These are phyloP conservation scores for Jacana jacana DNA, from an alignment of 2,113 vertebrate genomes.

Conservation along the genomic window DNA sequence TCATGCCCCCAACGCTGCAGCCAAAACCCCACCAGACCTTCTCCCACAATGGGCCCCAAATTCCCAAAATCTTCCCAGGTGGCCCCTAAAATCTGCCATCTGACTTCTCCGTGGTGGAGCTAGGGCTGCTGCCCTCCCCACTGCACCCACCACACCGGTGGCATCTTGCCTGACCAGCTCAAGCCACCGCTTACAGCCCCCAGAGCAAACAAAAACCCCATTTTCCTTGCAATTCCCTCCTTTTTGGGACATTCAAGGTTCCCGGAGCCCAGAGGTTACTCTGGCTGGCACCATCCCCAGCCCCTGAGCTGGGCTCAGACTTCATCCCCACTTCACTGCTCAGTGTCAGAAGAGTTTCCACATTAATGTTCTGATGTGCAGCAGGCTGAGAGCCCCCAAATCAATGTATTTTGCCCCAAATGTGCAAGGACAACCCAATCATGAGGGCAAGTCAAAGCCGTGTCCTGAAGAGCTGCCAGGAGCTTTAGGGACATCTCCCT, in stretches of 20 bases:
- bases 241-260: neutral
- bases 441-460: neutral
- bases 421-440: neutral
- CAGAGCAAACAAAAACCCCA: neutral
- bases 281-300: neutral
- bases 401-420: neutral
- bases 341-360: neutral
- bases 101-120: rapidly evolving
- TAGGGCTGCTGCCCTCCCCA: neutral
- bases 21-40: neutral
- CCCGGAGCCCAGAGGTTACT: neutral
- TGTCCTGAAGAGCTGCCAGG: neutral
- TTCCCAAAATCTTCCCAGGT: too few relatives aligned
- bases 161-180: neutral
- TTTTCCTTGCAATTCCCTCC: neutral
- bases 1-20: neutral
- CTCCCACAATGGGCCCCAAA: too few relatives aligned
- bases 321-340: neutral
- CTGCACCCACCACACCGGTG: neutral
- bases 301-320: neutral
- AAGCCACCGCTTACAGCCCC: neutral
- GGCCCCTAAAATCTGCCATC: neutral
- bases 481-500: neutral
- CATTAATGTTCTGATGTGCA: neutral
- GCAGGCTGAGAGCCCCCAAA: neutral